Conservation (phyloP, 1,140 invertebrate genomes). For the Physella acuta region DNA sequence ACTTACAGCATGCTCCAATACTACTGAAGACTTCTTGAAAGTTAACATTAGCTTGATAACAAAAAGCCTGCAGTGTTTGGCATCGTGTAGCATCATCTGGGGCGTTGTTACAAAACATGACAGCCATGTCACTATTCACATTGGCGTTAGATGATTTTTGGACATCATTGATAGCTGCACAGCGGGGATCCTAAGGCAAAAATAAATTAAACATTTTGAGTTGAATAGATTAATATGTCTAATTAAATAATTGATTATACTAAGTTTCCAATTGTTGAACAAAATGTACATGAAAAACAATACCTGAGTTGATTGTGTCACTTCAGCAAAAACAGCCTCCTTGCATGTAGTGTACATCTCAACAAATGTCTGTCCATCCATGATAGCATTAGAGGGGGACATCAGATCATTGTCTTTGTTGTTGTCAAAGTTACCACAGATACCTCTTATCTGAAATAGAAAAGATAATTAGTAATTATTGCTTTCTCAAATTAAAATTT, state of each 20-base stretch:
- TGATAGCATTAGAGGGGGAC: neutral
- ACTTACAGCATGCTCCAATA: neutral
- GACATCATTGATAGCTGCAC: neutral
- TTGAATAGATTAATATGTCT: neutral
- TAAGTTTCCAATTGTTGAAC: too few species aligned
- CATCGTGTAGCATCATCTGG: neutral
- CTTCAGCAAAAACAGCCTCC: neutral
- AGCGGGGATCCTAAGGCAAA: neutral
- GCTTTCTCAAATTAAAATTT: neutral
- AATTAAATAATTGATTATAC: neutral
- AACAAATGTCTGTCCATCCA: neutral
- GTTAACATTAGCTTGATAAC: neutral
- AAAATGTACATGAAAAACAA: neutral
- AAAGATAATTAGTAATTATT: neutral
- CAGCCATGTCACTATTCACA: neutral
- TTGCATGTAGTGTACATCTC: neutral
- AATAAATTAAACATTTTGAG: neutral
- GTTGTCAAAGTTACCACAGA: conserved; percentile 14
- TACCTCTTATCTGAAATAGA: conserved; percentile 1
- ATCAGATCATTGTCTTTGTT: conserved; percentile 20
- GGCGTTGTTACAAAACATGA: neutral
- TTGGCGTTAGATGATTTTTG: neutral
- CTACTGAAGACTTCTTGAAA: neutral
- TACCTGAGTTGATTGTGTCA: neutral
- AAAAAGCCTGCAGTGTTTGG: neutral